Evolutionary conservation across 1,140 invertebrate genomes (phyloP).

Genomic region (Platorchestia sp.): DNA sequence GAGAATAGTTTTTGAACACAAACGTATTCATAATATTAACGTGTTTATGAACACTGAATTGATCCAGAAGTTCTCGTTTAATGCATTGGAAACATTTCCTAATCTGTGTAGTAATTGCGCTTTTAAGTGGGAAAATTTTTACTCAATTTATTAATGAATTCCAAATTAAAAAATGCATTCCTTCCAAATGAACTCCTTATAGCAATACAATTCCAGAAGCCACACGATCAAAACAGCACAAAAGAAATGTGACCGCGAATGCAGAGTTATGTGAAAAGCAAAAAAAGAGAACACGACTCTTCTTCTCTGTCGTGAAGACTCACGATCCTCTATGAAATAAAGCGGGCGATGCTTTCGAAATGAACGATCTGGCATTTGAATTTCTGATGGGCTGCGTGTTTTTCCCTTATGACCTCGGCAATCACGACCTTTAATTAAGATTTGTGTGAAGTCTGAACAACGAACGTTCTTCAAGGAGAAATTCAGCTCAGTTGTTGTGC

Average conservation of each 20-base stretch:
- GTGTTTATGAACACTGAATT: too few species aligned
- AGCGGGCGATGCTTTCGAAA: not conserved
- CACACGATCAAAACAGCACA: not conserved
- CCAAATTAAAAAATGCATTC: not conserved
- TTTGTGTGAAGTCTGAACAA: too few species aligned
- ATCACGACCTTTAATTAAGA: too few species aligned
- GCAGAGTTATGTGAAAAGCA: not conserved
- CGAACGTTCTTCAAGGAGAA: too few species aligned
- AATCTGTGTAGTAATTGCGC: not conserved
- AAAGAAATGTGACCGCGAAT: not conserved
- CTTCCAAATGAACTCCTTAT: not conserved
- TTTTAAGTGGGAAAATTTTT: not conserved
- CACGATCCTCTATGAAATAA: not conserved
- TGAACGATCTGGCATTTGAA: not conserved
- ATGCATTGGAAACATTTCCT: not conserved
- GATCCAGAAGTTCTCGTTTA: too few species aligned
- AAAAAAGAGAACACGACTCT: not conserved
- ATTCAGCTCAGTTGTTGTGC: too few species aligned
- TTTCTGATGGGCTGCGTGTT: not conserved
- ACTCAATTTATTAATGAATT: not conserved
- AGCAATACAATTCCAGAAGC: not conserved
- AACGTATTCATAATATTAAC: too few species aligned
- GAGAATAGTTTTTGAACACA: too few species aligned
- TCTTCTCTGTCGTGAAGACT: not conserved
- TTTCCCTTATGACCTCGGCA: not conserved